These are phyloP conservation scores for Oedothorax gibbosus DNA, from an alignment of 1,140 invertebrate species.

Conservation along the genomic window DNA sequence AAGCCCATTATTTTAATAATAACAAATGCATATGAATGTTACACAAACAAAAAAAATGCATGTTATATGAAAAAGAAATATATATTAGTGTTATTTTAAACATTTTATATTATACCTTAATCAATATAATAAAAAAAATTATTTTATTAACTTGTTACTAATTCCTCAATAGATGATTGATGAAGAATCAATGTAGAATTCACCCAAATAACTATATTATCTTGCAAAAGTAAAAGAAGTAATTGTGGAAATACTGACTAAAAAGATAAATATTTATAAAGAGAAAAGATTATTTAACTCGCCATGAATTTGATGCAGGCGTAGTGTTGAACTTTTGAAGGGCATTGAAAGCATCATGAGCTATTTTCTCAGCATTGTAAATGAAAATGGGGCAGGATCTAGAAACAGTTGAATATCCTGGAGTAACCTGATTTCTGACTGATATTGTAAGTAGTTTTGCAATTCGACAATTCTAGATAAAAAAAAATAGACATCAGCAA, in stretches of 20 bases:
- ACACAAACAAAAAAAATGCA: too few relatives aligned
- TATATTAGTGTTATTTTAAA: too few relatives aligned
- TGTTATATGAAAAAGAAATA: too few relatives aligned
- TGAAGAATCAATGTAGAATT: too few relatives aligned
- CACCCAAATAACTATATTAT: neutral
- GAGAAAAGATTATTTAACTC: slow-evolving; percentile 71
- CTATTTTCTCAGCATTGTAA: slow-evolving; percentile 68
- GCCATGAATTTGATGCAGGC: slow-evolving; percentile 74
- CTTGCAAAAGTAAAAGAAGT: neutral
- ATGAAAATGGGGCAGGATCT: slow-evolving; percentile 66
- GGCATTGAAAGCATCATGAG: slow-evolving; percentile 74
- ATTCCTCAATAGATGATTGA: neutral
- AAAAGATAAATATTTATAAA: slow-evolving; percentile 62
- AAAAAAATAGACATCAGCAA: too few relatives aligned
- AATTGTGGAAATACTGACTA: neutral
- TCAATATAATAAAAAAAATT: too few relatives aligned
- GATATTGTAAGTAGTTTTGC: slow-evolving; percentile 68
- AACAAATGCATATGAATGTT: too few relatives aligned
- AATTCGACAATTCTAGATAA: slow-evolving; percentile 67
- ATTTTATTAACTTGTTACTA: too few relatives aligned
- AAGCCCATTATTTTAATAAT: too few relatives aligned
- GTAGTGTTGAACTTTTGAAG: slow-evolving; percentile 75
- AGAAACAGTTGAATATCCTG: slow-evolving; percentile 63
- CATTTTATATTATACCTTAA: too few relatives aligned
- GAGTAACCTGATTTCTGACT: slow-evolving; percentile 64